These are phyloP conservation scores for Arizona elegans DNA, from an alignment of 2,113 vertebrate species.

Conservation along the genomic window DNA sequence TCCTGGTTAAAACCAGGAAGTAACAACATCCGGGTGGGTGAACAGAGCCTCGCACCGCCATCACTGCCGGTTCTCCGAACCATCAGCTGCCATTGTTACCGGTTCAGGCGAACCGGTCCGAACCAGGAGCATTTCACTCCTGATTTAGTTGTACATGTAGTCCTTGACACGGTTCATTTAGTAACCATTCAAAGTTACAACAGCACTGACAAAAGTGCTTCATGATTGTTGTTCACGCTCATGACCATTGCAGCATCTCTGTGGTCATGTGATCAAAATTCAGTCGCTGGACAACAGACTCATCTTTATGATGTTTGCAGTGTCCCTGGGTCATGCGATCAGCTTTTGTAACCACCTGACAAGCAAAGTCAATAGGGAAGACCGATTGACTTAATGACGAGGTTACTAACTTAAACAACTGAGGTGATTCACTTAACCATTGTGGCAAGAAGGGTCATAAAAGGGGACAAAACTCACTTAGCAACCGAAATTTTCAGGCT, in stretches of 20 bases:
- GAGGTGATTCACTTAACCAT: not conserved
- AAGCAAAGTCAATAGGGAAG: not conserved
- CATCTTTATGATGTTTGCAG: not conserved
- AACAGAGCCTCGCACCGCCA: no score
- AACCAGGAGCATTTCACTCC: no score
- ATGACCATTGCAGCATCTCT: no score
- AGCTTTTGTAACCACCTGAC: not conserved
- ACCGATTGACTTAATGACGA: no score
- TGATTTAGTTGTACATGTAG: not conserved
- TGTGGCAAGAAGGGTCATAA: not conserved
- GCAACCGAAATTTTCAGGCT: not conserved
- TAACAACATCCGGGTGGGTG: no score
- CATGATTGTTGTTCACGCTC: not conserved
- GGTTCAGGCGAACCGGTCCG: no score
- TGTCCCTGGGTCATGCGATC: not conserved
- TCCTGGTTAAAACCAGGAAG: no score
- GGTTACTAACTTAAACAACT: not conserved
- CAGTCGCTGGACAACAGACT: not conserved
- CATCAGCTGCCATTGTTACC: no score
- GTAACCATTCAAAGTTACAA: no score
- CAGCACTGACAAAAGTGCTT: not conserved
- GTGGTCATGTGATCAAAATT: not conserved
- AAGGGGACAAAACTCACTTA: no score
- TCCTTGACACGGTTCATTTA: not conserved
- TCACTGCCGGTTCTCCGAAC: no score